phyloP scores from a whole-genome alignment of 1,140 invertebrate species.

The Drosophila orosa region DNA sequence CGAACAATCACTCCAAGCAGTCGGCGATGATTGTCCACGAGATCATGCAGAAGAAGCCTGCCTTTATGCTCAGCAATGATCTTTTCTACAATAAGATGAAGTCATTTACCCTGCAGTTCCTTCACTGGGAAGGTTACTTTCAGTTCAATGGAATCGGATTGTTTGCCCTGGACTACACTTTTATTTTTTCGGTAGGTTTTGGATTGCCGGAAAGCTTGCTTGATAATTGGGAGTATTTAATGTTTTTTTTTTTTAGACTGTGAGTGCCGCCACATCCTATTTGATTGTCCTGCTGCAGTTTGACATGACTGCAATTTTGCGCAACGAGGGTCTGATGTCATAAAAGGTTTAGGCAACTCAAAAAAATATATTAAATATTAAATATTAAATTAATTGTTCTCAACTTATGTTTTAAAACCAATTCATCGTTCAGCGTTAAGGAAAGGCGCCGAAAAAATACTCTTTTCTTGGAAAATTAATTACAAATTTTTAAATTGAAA shows the following conservation, averaged over 20 bases:
- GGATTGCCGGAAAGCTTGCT: not conserved
- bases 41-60: conserved; percentile 84
- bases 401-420: not conserved
- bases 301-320: conserved; percentile 80
- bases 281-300: conserved; percentile 83
- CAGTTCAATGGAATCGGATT: conserved; percentile 83
- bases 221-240: not conserved
- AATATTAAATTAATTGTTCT: not conserved
- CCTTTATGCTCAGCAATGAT: conserved; percentile 83
- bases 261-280: conserved; percentile 83
- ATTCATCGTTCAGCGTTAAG: not conserved
- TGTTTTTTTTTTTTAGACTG: conserved; percentile 64
- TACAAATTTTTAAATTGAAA: not conserved
- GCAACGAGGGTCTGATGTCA: conserved; percentile 68
- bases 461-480: not conserved
- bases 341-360: conserved; percentile 39
- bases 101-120: conserved; percentile 80
- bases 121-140: conserved; percentile 83
- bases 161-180: conserved; percentile 81
- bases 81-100: conserved; percentile 84
- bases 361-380: conserved; percentile 38
- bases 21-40: conserved; percentile 83
- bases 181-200: conserved; percentile 80
- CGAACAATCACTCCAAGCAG: conserved; percentile 79
- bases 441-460: not conserved